Evolutionary conservation across 2,797 vertebrate genomes (phyloP).

Genomic region (Odontamblyopus rebecca): DNA sequence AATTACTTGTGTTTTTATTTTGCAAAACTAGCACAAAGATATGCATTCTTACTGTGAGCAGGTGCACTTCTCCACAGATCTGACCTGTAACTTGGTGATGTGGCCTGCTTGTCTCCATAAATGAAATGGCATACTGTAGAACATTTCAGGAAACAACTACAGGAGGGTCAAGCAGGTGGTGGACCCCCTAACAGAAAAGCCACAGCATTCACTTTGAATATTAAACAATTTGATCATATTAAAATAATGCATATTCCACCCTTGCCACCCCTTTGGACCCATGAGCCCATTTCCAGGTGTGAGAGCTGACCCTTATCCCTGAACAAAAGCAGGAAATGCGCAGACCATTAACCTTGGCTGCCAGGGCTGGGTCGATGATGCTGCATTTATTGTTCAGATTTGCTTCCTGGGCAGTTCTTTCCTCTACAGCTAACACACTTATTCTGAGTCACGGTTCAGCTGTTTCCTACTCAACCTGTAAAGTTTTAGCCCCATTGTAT

Average conservation of each 20-base stretch:
- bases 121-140: no score
- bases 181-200: no score
- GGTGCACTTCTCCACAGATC: no score
- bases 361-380: constrained; percentile 15
- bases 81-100: no score
- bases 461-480: neutral
- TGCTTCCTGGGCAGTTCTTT: constrained; percentile 40
- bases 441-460: constrained; percentile 3
- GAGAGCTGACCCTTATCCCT: constrained; percentile 54
- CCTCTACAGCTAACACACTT: constrained; percentile 30
- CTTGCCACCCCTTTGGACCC: constrained; percentile 4
- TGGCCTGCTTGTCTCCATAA: no score
- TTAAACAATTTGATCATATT: no score
- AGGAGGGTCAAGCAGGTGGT: no score
- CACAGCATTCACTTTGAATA: no score
- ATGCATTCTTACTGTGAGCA: no score
- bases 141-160: no score
- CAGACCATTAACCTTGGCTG: constrained; percentile 34
- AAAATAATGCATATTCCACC: neutral
- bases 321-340: constrained; percentile 69
- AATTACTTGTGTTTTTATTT: no score
- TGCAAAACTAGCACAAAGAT: no score
- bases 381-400: constrained; percentile 29
- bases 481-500: neutral
- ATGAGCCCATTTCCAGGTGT: constrained; percentile 14